A percentile compares a stretch with the other conserved stretches of the same genome.
Evolutionary conservation across 1,140 invertebrate genomes (phyloP).

Genomic region (Eriocheir sinensis): DNA sequence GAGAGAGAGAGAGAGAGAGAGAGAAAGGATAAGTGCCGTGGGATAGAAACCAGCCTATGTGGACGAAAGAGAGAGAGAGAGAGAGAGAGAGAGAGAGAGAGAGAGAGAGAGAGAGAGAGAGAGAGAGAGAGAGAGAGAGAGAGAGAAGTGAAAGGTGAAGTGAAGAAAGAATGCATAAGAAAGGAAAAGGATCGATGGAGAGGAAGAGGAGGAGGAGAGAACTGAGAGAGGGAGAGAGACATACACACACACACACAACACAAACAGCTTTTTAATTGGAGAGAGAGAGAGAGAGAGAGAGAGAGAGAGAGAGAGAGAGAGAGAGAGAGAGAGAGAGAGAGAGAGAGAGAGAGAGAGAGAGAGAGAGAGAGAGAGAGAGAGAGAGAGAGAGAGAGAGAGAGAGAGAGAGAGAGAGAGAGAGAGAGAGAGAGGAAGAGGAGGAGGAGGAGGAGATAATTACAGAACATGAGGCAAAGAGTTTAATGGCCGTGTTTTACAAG

Average conservation of each 20-base stretch:
- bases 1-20: constrained; percentile 36
- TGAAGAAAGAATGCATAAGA: neutral
- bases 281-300: constrained; percentile 1
- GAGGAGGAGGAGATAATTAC: constrained; percentile 8
- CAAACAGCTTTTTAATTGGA: too few species aligned
- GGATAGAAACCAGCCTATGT: too few species aligned
- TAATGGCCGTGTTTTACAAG: neutral
- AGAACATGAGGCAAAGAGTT: neutral
- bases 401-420: neutral
- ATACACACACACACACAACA: too few species aligned
- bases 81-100: neutral
- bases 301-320: neutral
- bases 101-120: neutral
- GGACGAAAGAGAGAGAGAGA: too few species aligned
- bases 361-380: neutral
- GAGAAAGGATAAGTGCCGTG: constrained; percentile 30
- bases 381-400: constrained; percentile 26
- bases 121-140: neutral
- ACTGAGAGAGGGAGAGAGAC: neutral
- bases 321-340: neutral
- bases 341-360: neutral
- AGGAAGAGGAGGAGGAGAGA: neutral
- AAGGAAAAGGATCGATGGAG: neutral
- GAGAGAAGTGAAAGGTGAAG: neutral
- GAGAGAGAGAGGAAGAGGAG: neutral